Evolutionary conservation across 2,888 invertebrate genomes (phyloP), one percentile per base, ranked within the genome.

Genomic region (Tineola bisselliella): DNA sequence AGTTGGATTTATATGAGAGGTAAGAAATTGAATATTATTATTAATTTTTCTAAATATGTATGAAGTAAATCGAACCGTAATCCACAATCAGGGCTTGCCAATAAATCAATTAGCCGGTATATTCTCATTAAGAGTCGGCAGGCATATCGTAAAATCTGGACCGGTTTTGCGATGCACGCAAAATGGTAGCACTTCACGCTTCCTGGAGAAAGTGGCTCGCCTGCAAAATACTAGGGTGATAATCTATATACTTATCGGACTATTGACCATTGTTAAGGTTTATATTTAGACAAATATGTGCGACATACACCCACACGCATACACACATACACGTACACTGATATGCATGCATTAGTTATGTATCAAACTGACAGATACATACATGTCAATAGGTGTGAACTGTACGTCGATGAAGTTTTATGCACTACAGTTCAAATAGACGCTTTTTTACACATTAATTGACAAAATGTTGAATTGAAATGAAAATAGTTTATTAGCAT

Each of bases 81-180:
- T 59, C 54, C 25, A 31, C 61, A 59, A 59, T 59, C 59, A 62
- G 52, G 31, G 30, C 18, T 19, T 43, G 44, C 60, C 58, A 48
- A 61, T 62, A 62, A 62, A 62, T 62, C 62, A 62, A 62, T 62
- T 62, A 62, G 62, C 48, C 44, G 12, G 19, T 52, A 60, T 58
- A 61, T 58, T 62, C 62, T 62, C 62, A 62, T 62, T 62, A 62
- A 62, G 56, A 61, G 62, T 57, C 15, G 43, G 18, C 38, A 33
- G 58, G 33, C 58, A 56, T 58, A 58, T 58, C 58, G 58, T 58
- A 58, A 58, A 58, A 58, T 58, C 58, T 33, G 58, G 33, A 58
- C 58, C 58, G 58, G 58, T 58, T 58, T 25, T 8, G 48, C 56
- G 30, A 56, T 30, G 56, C 33, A 58, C 33, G 58, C 58, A 19